Conservation (phyloP, 1,140 invertebrate species). For the Formica exsecta region DNA sequence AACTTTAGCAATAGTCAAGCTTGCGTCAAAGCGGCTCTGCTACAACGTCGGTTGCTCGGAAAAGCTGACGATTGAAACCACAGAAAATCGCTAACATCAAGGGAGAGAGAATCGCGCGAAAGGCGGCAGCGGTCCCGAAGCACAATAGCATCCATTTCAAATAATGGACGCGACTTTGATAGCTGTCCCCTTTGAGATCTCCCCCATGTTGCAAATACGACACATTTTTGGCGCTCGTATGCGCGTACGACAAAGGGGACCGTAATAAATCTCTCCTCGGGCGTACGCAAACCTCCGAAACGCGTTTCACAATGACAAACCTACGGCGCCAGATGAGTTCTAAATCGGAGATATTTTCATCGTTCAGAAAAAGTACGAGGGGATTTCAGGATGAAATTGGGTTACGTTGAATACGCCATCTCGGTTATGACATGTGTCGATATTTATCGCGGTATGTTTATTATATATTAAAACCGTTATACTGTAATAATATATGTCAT, state of each 20-base stretch:
- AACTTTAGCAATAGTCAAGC: constrained; percentile 54
- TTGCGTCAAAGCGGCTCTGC: constrained; percentile 37
- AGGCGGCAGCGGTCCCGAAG: no score
- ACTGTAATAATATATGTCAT: neutral
- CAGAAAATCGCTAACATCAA: constrained; percentile 49
- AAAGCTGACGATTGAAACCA: constrained; percentile 32
- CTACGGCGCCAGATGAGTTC: constrained; percentile 7
- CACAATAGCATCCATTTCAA: constrained; percentile 61
- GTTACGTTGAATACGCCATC: neutral
- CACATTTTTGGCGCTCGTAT: constrained; percentile 17
- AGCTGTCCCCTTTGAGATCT: constrained; percentile 51
- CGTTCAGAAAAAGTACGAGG: neutral
- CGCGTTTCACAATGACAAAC: constrained; percentile 5
- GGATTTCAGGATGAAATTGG: constrained; percentile 13
- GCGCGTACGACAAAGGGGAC: constrained; percentile 53
- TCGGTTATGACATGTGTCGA: neutral
- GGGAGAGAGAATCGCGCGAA: neutral
- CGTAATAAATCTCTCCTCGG: constrained; percentile 59
- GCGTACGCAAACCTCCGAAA: constrained; percentile 11
- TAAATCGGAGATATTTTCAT: constrained; percentile 37
- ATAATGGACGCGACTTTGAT: constrained; percentile 66
- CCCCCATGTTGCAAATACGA: constrained; percentile 12
- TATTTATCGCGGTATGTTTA: neutral
- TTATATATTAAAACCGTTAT: constrained; percentile 8
- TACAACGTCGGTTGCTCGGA: constrained; percentile 1